Evolutionary conservation across 2,888 invertebrate genomes (phyloP).

Genomic region (Acrobasis repandana): DNA sequence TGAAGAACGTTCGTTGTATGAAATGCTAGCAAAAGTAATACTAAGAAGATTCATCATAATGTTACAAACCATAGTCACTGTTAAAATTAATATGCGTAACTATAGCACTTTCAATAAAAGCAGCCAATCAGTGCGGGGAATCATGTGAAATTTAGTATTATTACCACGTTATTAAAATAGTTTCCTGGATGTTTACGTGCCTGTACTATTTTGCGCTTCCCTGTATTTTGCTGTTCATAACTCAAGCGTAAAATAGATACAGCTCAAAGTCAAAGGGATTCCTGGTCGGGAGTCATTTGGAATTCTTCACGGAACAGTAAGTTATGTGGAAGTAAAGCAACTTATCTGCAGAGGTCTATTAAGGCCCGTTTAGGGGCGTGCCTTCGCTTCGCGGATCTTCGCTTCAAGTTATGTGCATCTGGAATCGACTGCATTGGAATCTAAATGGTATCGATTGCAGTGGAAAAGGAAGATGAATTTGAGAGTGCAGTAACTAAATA

Average conservation of each 20-base stretch:
- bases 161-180: conserved; percentile 10
- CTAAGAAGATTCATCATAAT: no score
- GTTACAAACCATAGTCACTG: no score
- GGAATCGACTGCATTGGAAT: conserved; percentile 11
- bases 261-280: conserved; percentile 20
- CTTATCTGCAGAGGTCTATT: conserved; percentile 20
- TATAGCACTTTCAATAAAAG: background rate
- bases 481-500: background rate
- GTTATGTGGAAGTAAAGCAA: conserved; percentile 18
- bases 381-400: conserved; percentile 11
- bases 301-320: conserved; percentile 24
- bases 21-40: no score
- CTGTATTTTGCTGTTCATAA: conserved; percentile 15
- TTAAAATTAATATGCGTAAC: background rate
- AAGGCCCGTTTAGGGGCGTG: conserved; percentile 23
- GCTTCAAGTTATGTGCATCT: conserved; percentile 21
- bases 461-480: background rate
- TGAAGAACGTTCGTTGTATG: no score
- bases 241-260: conserved; percentile 23
- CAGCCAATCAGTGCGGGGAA: background rate
- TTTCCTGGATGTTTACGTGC: conserved; percentile 16
- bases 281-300: conserved; percentile 16
- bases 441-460: conserved; percentile 8
- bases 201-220: background rate
- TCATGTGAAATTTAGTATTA: background rate